Conservation (phyloP, 2,888 invertebrate genomes). For the Lasius fuliginosus region DNA sequence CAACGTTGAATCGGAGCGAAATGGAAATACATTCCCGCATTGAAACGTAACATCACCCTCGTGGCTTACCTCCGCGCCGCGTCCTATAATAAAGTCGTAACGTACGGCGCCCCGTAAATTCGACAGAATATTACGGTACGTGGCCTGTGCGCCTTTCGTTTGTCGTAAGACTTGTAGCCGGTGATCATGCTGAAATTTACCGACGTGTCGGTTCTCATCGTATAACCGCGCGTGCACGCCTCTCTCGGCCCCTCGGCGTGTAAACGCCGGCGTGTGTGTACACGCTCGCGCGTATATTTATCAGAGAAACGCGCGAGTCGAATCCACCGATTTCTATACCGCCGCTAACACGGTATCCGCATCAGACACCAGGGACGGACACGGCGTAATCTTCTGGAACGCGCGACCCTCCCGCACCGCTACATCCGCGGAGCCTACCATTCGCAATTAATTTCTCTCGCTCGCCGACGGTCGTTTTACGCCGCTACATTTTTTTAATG, state of each 20-base stretch:
- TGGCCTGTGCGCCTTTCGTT: conserved; percentile 72
- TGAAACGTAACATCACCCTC: conserved; percentile 9
- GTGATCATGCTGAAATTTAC: conserved; percentile 82
- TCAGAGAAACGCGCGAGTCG: conserved; percentile 66
- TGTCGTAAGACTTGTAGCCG: conserved; percentile 73
- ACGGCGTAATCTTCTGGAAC: conserved; percentile 45
- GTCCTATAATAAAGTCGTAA: conserved; percentile 83
- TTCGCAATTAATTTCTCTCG: conserved; percentile 49
- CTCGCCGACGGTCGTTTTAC: conserved; percentile 20
- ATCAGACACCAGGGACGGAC: conserved; percentile 45
- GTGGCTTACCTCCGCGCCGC: conserved; percentile 60
- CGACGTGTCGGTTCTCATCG: conserved; percentile 76
- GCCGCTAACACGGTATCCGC: conserved; percentile 42
- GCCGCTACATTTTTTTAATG: conserved; percentile 34
- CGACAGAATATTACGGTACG: conserved; percentile 80
- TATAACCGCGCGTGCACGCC: conserved; percentile 59
- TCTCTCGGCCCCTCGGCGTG: conserved; percentile 31
- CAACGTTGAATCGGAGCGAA: conserved; percentile 26
- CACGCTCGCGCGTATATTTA: conserved; percentile 65
- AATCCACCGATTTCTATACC: conserved; percentile 62
- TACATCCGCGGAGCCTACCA: not conserved
- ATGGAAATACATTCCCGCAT: conserved; percentile 24
- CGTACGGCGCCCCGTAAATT: conserved; percentile 80
- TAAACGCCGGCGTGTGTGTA: conserved; percentile 22
- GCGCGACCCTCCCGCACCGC: conserved; percentile 1